Conservation (phyloP, 2,113 vertebrate genomes). For the Eublepharis macularius region DNA sequence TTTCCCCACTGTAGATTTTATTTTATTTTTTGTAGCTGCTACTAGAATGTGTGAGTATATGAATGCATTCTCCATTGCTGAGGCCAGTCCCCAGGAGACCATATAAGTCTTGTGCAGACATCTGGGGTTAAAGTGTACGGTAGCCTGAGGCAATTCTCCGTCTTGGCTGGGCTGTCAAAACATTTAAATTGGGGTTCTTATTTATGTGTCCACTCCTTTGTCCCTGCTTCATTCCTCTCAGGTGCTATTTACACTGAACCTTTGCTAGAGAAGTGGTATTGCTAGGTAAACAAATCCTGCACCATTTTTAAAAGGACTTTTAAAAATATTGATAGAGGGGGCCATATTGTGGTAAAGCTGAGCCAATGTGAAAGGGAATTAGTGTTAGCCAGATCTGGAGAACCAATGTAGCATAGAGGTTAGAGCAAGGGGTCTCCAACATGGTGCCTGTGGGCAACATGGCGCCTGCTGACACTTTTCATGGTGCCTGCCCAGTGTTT, state of each 20-base stretch:
- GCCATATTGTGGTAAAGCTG: background rate
- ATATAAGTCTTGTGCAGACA: slow-evolving; percentile 3
- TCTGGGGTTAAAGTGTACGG: slow-evolving; percentile 46
- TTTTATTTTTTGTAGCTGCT: background rate
- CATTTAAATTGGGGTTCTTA: slow-evolving; percentile 34
- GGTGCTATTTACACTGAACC: background rate
- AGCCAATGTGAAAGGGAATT: background rate
- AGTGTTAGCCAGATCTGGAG: too few relatives aligned
- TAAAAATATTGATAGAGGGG: background rate
- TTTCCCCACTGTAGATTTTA: background rate
- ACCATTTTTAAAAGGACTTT: background rate
- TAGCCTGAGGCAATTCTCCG: slow-evolving; percentile 17
- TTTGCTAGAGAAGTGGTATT: slow-evolving; percentile 19
- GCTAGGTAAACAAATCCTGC: background rate
- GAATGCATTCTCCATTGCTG: background rate
- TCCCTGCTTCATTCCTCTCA: background rate
- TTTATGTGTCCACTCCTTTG: background rate
- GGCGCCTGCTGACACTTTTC: too few relatives aligned
- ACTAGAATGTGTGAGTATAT: background rate
- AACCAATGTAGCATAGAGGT: too few relatives aligned
- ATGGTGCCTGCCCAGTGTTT: too few relatives aligned
- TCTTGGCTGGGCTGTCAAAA: slow-evolving; percentile 53
- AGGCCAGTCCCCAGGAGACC: slow-evolving; percentile 13
- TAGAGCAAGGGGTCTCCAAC: too few relatives aligned
- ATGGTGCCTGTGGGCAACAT: too few relatives aligned